Conservation (phyloP, 2,888 invertebrate species). For the Heliothis peltigera region DNA sequence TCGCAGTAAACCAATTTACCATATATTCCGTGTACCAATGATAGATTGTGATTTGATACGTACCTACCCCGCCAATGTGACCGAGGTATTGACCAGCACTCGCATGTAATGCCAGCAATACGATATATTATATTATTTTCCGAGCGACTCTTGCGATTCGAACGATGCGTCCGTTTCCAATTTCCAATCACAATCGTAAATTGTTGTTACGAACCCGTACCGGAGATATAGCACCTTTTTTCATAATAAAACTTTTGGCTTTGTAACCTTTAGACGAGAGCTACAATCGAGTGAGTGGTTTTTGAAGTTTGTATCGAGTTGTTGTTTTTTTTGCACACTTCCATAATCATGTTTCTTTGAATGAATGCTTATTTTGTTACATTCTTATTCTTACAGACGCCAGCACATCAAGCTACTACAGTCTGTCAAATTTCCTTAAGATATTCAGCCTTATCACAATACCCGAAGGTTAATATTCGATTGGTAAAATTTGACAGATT, state of each 20-base stretch:
- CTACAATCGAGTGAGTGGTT: background rate
- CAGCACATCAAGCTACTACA: too few species aligned
- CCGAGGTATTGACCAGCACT: conserved; percentile 9
- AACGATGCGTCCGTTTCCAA: conserved; percentile 42
- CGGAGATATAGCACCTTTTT: conserved; percentile 13
- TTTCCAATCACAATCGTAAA: conserved; percentile 41
- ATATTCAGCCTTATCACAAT: too few species aligned
- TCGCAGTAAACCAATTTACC: background rate
- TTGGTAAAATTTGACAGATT: too few species aligned
- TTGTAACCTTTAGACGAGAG: background rate
- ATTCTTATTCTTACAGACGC: too few species aligned
- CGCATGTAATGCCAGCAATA: conserved; percentile 14
- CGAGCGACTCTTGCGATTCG: conserved; percentile 17
- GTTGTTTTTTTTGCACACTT: background rate
- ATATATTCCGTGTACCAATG: background rate
- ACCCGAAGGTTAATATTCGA: too few species aligned
- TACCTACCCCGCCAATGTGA: conserved; percentile 7
- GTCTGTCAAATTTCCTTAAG: too few species aligned
- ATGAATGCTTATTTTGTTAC: too few species aligned
- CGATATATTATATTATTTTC: conserved; percentile 29
- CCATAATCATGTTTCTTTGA: background rate
- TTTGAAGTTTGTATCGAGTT: too few species aligned
- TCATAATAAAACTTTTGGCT: background rate
- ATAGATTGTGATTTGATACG: conserved; percentile 10
- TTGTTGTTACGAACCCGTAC: conserved; percentile 11